Evolutionary conservation across 2,888 invertebrate species (phyloP), one percentile per base, ranked within the genome.

Genomic region (Stegophylla sp.): DNA sequence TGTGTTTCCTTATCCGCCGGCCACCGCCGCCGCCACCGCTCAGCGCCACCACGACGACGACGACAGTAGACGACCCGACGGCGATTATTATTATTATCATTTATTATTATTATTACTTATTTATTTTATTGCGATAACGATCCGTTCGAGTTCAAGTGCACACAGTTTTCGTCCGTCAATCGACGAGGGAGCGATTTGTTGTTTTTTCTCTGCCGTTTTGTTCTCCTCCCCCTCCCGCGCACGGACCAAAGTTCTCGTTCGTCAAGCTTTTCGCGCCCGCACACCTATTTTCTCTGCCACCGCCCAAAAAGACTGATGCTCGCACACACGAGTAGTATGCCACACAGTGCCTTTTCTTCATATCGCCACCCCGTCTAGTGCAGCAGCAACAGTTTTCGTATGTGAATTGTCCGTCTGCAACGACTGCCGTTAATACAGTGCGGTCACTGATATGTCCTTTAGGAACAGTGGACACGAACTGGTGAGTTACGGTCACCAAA

Each of bases 21-120:
- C 45, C 45, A 23, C 43, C 13, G 66, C 66, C 43, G 66, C 17
- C 67, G 69, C 51, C 48, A 48, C 69, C 69, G 69, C 4, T 43
- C 66, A 53, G 53, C 69, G n/a, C 7, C 34, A 51, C 51, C 28
- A 34, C 51, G 51, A 23, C 34, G 63, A 34, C 63, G 64, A 20
- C 69, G 51, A 51, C 51, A n/a, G 28, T 28, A 53, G 51, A 69
- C 69, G 28, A 69, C 51, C 48, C 28, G 69, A 69, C 69, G 69
- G 69, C 69, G 34, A 69, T 69, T 69, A 20, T 69, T 51, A 20
- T 34, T 69, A 69, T 69, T 53, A 69, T 69, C 48, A 48, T n/a
- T 69, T 53, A 41, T 51, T 51, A 51, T 51, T 69, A 51, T 51
- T 34, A 51, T 34, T 69, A 69, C 51, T 51, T 51, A 53, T 69